Evolutionary conservation across 2,113 vertebrate species (phyloP).

Genomic region (Tiliqua scincoides): DNA sequence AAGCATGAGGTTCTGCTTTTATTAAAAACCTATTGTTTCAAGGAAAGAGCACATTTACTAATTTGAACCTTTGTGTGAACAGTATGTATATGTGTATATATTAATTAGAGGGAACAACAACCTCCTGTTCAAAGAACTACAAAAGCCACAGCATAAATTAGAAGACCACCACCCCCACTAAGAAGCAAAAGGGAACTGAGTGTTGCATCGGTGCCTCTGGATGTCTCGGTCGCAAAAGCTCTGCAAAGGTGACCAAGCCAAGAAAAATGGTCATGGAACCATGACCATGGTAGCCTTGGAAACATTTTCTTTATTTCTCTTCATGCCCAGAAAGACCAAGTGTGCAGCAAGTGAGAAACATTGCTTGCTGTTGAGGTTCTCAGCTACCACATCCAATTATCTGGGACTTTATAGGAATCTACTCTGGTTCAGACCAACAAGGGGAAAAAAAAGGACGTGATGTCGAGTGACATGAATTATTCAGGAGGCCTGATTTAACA

Average conservation of each 20-base stretch:
- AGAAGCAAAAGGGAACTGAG: constrained; percentile 58
- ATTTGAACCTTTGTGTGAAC: not conserved
- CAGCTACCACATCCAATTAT: constrained; percentile 16
- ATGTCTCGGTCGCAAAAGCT: constrained; percentile 48
- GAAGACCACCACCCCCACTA: constrained; percentile 28
- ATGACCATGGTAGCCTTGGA: constrained; percentile 7
- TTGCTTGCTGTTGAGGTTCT: not conserved
- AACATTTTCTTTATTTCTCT: not conserved
- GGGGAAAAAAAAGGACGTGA: constrained; percentile 64
- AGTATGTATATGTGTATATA: not conserved
- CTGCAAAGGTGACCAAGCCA: constrained; percentile 45
- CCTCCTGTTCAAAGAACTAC: constrained; percentile 55
- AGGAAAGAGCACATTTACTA: not conserved
- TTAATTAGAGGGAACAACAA: constrained; percentile 14
- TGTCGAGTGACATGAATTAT: constrained; percentile 68
- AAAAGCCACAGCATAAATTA: constrained; percentile 49
- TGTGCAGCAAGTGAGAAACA: not conserved
- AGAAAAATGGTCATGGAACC: constrained; percentile 36
- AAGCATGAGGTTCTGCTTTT: not conserved
- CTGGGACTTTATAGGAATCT: constrained; percentile 58
- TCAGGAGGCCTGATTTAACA: constrained; percentile 64
- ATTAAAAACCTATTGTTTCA: not conserved
- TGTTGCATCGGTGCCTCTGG: constrained; percentile 49
- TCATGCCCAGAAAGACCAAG: not conserved
- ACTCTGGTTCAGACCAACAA: constrained; percentile 64